Evolutionary conservation across 1,140 invertebrate species (phyloP).

Genomic region (Aphelenchoides fujianensis): DNA sequence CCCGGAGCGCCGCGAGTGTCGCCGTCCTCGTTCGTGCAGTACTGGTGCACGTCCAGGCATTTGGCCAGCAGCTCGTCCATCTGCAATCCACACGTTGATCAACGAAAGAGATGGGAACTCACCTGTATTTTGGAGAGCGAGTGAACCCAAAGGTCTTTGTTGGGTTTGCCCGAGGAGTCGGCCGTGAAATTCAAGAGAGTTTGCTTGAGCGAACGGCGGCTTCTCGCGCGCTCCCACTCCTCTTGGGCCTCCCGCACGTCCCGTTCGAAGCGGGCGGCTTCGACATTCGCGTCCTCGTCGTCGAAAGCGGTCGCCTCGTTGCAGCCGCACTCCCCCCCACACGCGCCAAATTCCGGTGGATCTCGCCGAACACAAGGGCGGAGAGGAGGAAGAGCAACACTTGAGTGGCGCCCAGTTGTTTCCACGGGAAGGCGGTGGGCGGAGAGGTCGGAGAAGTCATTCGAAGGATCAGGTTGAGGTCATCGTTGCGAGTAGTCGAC

Average conservation of each 20-base stretch:
- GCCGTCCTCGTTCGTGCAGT: conserved; percentile 48
- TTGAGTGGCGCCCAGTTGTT: neutral
- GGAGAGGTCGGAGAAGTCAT: no score
- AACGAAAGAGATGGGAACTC: no score
- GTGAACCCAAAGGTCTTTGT: conserved; percentile 51
- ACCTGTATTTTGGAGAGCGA: conserved; percentile 57
- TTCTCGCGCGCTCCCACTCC: no score
- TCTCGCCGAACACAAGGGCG: neutral
- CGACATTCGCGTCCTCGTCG: neutral
- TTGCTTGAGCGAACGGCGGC: neutral
- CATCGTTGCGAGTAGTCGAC: no score
- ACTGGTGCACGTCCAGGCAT: conserved; percentile 58
- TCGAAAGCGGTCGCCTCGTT: neutral
- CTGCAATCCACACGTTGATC: no score
- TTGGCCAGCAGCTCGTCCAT: conserved; percentile 59
- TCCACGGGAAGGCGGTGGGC: conserved; percentile 24
- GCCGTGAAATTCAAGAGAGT: conserved; percentile 3
- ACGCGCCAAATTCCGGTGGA: neutral
- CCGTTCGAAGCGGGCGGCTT: neutral
- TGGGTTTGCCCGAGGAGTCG: neutral
- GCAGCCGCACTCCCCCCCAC: neutral
- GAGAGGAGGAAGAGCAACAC: neutral
- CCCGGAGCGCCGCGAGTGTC: conserved; percentile 47
- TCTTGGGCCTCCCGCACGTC: no score
- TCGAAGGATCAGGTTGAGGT: no score